Evolutionary conservation across 2,888 invertebrate species (phyloP).

Genomic region (Lepas anatifera): DNA sequence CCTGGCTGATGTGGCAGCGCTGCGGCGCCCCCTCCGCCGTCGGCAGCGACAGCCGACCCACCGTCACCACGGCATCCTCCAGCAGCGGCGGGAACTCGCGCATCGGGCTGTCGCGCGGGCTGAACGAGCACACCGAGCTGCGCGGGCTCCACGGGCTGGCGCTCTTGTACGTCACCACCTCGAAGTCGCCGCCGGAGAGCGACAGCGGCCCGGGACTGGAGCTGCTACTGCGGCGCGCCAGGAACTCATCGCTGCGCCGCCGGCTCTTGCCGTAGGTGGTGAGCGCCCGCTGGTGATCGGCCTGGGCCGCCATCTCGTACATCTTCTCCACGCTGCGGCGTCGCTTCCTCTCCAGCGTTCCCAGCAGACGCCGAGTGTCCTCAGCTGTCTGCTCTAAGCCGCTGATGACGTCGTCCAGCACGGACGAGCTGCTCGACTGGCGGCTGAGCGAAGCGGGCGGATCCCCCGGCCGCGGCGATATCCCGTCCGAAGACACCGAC

Average conservation of each 20-base stretch:
- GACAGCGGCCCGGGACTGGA: background rate
- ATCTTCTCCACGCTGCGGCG: conserved; percentile 3
- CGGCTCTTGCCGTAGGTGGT: background rate
- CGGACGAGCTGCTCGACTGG: background rate
- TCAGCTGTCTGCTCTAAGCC: conserved; percentile 1
- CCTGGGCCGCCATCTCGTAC: conserved; percentile 4
- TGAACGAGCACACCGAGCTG: background rate
- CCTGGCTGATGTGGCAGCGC: background rate
- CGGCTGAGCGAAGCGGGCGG: background rate
- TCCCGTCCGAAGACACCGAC: background rate
- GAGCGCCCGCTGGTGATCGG: background rate
- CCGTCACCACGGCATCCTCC: background rate
- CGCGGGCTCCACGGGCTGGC: conserved; percentile 2
- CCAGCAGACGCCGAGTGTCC: background rate
- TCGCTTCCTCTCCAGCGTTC: background rate
- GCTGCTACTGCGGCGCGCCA: conserved; percentile 2
- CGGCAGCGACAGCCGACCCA: background rate
- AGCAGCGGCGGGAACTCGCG: background rate
- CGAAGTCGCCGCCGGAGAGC: background rate
- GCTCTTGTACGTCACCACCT: conserved; percentile 1
- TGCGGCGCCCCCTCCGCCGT: background rate
- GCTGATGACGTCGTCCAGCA: conserved; percentile 1
- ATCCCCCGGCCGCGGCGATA: background rate
- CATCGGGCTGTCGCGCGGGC: conserved; percentile 6
- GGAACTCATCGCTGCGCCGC: background rate